These are phyloP conservation scores for Chitala chitala DNA, from an alignment of 2,113 vertebrate species.

Conservation along the genomic window DNA sequence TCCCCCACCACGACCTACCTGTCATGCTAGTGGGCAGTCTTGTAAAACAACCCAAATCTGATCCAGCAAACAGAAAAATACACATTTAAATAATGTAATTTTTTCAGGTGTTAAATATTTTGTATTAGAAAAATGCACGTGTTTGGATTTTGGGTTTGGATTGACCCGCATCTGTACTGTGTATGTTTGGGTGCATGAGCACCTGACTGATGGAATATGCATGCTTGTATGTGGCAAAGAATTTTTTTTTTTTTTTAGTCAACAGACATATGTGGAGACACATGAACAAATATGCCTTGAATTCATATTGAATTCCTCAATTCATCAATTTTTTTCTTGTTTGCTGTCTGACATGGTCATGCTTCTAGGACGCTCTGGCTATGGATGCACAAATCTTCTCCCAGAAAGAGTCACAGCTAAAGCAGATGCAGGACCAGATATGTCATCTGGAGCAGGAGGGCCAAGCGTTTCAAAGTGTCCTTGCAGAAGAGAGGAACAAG, in stretches of 20 bases:
- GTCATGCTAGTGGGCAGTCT: no score
- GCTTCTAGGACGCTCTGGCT: conserved; percentile 61
- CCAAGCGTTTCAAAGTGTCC: conserved; percentile 46
- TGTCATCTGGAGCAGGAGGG: conserved; percentile 61
- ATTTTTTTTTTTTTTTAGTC: no score
- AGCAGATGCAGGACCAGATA: conserved; percentile 55
- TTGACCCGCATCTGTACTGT: no score
- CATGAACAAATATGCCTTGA: no score
- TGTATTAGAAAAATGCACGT: no score
- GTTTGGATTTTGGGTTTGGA: no score
- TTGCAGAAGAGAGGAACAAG: conserved; percentile 64
- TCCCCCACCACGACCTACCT: no score
- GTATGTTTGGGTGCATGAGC: not conserved
- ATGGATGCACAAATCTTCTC: conserved; percentile 59
- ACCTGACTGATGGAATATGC: not conserved
- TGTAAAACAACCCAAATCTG: no score
- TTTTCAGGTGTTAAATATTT: not conserved
- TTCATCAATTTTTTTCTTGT: not conserved
- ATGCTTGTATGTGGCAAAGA: not conserved
- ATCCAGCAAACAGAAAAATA: no score
- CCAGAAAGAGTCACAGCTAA: conserved; percentile 67
- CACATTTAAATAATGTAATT: not conserved
- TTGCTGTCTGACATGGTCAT: not conserved
- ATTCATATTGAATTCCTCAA: not conserved
- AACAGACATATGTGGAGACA: no score